Evolutionary conservation across 2,113 vertebrate genomes (phyloP).

Genomic region (Gopherus flavomarginatus): DNA sequence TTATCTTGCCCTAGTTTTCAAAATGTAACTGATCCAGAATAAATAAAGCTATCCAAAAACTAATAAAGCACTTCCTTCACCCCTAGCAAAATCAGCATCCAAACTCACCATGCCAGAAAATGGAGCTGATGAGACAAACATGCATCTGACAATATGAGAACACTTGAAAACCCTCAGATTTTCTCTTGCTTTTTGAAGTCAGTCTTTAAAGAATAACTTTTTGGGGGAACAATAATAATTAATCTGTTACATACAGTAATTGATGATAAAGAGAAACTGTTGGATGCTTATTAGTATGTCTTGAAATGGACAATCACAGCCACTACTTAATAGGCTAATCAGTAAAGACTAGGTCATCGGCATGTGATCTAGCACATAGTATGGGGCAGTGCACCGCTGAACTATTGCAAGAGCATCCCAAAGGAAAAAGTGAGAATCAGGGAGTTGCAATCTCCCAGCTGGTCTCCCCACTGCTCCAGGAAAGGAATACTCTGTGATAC

Average conservation of each 20-base stretch:
- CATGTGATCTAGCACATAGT: background rate
- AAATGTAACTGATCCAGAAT: conserved; percentile 77
- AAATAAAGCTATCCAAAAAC: conserved; percentile 50
- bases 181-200: background rate
- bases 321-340: conserved; percentile 31
- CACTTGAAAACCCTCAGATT: background rate
- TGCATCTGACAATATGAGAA: background rate
- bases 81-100: conserved; percentile 9
- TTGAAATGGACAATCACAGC: conserved; percentile 56
- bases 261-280: conserved; percentile 48
- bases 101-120: conserved; percentile 46
- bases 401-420: background rate
- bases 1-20: conserved; percentile 79
- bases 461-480: fast-evolving
- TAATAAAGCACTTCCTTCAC: background rate
- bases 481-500: background rate
- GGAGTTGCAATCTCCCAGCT: background rate
- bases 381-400: fast-evolving
- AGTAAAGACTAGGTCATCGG: background rate
- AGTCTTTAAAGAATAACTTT: background rate
- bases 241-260: background rate
- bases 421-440: background rate
- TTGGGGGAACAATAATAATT: background rate
- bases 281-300: conserved; percentile 40
- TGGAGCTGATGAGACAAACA: background rate